phyloP scores from a whole-genome alignment of 2,797 vertebrate species.

The Masticophis lateralis region DNA sequence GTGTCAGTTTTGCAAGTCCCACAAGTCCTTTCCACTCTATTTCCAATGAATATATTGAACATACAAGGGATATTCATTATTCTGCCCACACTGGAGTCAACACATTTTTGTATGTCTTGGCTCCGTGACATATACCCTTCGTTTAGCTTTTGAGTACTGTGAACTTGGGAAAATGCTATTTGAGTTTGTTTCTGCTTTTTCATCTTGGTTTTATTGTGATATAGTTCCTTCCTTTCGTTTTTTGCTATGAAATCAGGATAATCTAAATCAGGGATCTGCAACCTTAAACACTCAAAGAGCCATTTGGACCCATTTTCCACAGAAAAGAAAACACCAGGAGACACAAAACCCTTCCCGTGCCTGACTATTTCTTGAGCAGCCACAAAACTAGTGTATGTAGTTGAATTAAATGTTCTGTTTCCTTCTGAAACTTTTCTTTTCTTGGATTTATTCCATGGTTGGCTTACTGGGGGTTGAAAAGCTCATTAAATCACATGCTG shows the following conservation, averaged over 20 bases:
- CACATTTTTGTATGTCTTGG: not conserved
- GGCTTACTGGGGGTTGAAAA: no score
- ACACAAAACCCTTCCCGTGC: no score
- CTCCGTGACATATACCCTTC: not conserved
- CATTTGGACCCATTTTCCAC: no score
- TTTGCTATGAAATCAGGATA: not conserved
- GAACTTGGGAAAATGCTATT: not conserved
- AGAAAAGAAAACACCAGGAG: no score
- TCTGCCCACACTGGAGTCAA: not conserved
- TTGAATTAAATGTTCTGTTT: no score
- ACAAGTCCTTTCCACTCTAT: not conserved
- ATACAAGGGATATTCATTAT: not conserved
- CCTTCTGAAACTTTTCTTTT: no score
- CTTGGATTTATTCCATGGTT: no score
- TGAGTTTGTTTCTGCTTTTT: not conserved
- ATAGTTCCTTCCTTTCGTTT: not conserved
- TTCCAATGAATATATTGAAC: no score
- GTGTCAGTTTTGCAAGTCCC: not conserved
- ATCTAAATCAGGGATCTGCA: not conserved
- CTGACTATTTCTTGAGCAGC: no score
- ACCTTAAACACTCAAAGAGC: no score
- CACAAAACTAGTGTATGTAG: no score
- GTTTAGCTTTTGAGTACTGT: not conserved
- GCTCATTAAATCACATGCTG: no score
- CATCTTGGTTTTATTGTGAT: not conserved